These are phyloP conservation scores for Bothrops jararaca DNA, from an alignment of 2,113 vertebrate genomes.

Conservation along the genomic window DNA sequence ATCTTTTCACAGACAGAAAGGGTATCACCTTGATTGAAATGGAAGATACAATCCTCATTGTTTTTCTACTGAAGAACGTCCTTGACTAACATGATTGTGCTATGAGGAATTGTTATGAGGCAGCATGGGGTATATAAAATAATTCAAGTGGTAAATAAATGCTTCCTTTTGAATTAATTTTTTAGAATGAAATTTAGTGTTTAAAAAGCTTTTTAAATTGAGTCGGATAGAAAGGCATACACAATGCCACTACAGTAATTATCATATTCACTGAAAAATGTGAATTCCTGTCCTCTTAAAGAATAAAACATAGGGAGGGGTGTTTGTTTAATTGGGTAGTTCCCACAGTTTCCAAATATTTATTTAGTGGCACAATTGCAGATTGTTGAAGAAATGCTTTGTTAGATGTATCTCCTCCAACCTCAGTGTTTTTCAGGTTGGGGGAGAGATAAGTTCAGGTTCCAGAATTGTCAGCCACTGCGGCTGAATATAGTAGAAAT, in stretches of 20 bases:
- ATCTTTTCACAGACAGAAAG: not conserved
- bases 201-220: not conserved
- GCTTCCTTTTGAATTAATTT: not conserved
- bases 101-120: not conserved
- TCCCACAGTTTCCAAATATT: not conserved
- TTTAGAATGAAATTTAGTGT: not conserved
- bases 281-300: not conserved
- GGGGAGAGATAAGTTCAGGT: not conserved
- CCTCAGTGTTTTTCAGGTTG: not conserved
- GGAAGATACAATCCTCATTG: not conserved
- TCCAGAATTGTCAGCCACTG: not conserved
- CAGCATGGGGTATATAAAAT: not conserved
- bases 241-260: not conserved
- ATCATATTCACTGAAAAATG: not conserved
- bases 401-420: not conserved
- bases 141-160: not conserved
- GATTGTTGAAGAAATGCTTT: not conserved
- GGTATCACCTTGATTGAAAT: not conserved
- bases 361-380: not conserved
- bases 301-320: not conserved
- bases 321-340: not conserved
- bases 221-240: not conserved
- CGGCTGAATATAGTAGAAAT: not conserved
- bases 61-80: not conserved
- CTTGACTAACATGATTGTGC: not conserved